A percentile compares a stretch with the other conserved stretches of the same genome.
Evolutionary conservation across 64 coral and sea anemone species (phyloP).

Genomic region (Montipora foliosa): DNA sequence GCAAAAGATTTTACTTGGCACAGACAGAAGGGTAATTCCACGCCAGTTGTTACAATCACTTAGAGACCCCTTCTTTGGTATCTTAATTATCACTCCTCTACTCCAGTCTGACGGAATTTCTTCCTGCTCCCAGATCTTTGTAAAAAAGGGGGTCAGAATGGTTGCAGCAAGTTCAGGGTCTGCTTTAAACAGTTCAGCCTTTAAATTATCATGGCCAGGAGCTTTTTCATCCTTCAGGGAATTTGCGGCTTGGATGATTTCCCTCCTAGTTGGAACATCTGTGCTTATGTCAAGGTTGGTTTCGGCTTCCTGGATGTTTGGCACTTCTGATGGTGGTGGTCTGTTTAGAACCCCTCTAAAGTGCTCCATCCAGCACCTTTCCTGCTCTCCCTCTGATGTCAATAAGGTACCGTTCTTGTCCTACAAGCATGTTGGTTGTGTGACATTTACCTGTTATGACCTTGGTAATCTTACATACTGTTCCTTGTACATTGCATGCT

Average conservation of each 20-base stretch:
- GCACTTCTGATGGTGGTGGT: not conserved
- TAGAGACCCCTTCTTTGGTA: not conserved
- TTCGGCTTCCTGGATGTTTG: not conserved
- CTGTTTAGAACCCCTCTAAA: not conserved
- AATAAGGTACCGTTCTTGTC: not conserved
- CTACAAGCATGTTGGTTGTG: not conserved
- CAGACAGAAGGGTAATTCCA: conserved; percentile 31
- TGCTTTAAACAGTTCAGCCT: not conserved
- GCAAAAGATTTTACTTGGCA: conserved; percentile 39
- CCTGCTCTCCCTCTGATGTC: not conserved
- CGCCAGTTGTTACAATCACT: conserved; percentile 44
- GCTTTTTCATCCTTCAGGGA: not conserved
- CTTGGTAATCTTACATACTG: not conserved
- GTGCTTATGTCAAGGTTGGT: not conserved
- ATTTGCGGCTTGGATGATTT: not conserved
- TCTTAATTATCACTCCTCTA: not conserved
- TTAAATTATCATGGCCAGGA: not conserved
- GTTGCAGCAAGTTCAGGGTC: not conserved
- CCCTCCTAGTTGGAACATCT: not conserved
- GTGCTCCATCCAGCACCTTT: not conserved
- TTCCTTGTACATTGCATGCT: not conserved
- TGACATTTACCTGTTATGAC: not conserved
- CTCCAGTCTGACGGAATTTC: not conserved
- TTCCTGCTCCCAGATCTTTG: not conserved
- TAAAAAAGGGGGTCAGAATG: not conserved